Evolutionary conservation across 2,113 vertebrate genomes (phyloP).

Genomic region (Callaeas wilsoni): DNA sequence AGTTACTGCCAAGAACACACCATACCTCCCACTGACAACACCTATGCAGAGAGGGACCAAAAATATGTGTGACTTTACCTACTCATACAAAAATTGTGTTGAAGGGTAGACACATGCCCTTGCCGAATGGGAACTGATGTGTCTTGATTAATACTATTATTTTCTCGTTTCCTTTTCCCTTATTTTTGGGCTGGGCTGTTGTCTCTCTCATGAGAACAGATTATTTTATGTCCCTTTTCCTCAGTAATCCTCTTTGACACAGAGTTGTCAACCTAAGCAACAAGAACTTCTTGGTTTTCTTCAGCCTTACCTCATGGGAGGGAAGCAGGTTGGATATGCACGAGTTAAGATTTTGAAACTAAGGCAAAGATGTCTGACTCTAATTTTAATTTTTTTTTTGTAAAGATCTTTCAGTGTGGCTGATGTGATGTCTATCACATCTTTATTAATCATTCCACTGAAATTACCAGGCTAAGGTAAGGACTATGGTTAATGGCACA

Average conservation of each 20-base stretch:
- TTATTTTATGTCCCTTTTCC: neutral
- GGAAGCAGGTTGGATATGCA: neutral
- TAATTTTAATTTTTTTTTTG: neutral
- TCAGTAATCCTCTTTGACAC: slow-evolving; percentile 1
- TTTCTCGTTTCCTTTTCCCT: neutral
- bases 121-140: neutral
- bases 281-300: neutral
- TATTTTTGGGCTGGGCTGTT: neutral
- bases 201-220: neutral
- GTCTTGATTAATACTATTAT: neutral
- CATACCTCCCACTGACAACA: neutral
- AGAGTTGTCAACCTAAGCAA: neutral
- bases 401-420: neutral
- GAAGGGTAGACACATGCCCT: neutral
- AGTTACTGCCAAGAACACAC: neutral
- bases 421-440: neutral
- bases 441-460: neutral
- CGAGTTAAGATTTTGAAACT: neutral
- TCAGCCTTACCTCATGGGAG: neutral
- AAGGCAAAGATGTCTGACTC: neutral
- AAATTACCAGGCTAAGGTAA: neutral
- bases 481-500: neutral
- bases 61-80: neutral
- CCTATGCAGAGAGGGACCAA: neutral
- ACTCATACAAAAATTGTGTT: neutral